A percentile compares a stretch with the other conserved stretches of the same genome.
These are phyloP conservation scores for Cheiracanthium punctorium DNA, from an alignment of 2,888 invertebrate genomes.

Conservation along the genomic window DNA sequence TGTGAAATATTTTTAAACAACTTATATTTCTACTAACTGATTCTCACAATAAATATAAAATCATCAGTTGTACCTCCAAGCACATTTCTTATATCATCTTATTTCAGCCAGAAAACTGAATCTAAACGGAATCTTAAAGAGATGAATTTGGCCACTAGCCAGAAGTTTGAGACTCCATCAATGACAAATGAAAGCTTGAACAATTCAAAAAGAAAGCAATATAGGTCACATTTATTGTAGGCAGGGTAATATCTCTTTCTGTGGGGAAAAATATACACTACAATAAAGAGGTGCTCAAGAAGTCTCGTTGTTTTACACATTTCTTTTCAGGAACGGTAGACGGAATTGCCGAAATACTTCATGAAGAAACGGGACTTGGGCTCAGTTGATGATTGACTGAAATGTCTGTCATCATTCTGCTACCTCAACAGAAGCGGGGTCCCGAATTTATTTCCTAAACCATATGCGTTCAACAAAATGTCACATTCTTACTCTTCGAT, in stretches of 20 bases:
- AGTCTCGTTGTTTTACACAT: not conserved
- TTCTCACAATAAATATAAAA: no score
- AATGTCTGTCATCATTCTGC: no score
- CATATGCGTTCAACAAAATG: constrained; percentile 24
- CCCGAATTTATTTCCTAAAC: constrained; percentile 28
- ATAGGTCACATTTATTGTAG: constrained; percentile 36
- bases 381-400: no score
- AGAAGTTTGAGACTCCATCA: constrained; percentile 16
- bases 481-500: constrained; percentile 6
- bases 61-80: no score
- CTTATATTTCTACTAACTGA: no score
- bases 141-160: constrained; percentile 39
- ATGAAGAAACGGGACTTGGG: no score
- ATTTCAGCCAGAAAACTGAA: no score
- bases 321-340: not conserved
- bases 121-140: constrained; percentile 22
- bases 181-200: constrained; percentile 20
- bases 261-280: constrained; percentile 19
- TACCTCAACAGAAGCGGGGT: no score
- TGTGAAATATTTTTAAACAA: no score
- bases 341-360: no score
- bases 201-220: constrained; percentile 18
- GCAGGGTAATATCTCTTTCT: constrained; percentile 25
- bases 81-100: no score
- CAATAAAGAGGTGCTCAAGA: constrained; percentile 19